Percentiles rank a stretch among this genome's conserved stretches.
Evolutionary conservation across 1,140 invertebrate species (phyloP).

Genomic region (Laupala kohalensis): DNA sequence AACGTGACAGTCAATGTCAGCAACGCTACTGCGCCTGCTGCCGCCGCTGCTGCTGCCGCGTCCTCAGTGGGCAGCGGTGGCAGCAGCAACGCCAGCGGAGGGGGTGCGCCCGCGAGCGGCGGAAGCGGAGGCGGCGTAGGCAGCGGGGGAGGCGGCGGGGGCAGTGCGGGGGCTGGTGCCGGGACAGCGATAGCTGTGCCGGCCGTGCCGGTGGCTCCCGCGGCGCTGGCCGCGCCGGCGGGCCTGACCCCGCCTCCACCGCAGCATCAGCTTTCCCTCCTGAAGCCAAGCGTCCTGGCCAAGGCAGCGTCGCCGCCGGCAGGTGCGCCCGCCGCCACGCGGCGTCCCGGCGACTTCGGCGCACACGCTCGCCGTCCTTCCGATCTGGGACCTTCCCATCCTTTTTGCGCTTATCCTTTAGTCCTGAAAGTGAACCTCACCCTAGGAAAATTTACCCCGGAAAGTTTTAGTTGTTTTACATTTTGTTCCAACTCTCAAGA

Average conservation of each 20-base stretch:
- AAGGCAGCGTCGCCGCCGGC: conserved; percentile 21
- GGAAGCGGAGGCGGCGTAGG: neutral
- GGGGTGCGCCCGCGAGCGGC: too few relatives aligned
- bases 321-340: neutral
- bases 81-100: neutral
- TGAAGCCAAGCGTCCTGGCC: conserved; percentile 45
- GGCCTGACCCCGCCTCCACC: conserved; percentile 26
- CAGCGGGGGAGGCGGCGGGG: neutral
- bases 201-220: too few relatives aligned
- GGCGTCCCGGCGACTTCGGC: neutral
- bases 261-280: conserved; percentile 41
- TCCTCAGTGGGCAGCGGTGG: neutral
- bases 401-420: too few relatives aligned
- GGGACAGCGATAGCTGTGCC: neutral
- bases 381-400: too few relatives aligned
- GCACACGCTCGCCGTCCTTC: neutral
- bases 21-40: neutral
- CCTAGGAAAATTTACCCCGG: too few relatives aligned
- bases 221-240: neutral
- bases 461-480: too few relatives aligned
- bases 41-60: neutral
- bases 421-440: too few relatives aligned
- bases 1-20: conserved; percentile 16
- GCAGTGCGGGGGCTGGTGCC: neutral
- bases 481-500: too few relatives aligned